Percentiles rank a stretch among this genome's conserved stretches.
Evolutionary conservation across 2,113 vertebrate genomes (phyloP).

Genomic region (Hepsetus odoe): DNA sequence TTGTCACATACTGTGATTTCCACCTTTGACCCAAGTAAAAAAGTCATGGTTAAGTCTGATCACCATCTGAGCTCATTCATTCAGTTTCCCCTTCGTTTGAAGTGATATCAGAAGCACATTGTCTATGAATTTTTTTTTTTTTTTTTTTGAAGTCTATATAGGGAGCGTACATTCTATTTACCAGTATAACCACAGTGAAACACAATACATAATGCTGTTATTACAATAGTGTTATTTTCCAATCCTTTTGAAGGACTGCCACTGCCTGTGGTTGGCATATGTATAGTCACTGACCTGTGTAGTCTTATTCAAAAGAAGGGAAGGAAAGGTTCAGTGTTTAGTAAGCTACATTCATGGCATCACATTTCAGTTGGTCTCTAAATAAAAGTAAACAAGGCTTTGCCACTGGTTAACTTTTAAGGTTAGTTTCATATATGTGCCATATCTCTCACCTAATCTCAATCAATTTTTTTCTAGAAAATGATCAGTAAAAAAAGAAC

Average conservation of each 20-base stretch:
- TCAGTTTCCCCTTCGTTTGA: background rate
- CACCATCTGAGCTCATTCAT: background rate
- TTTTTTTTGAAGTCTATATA: slow-evolving; percentile 19
- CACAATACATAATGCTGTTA: slow-evolving; percentile 24
- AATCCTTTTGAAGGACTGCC: slow-evolving; percentile 12
- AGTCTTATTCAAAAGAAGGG: slow-evolving; percentile 4
- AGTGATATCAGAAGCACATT: background rate
- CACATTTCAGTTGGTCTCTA: background rate
- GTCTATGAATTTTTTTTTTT: slow-evolving; percentile 9
- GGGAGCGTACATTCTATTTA: slow-evolving; percentile 26
- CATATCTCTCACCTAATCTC: slow-evolving; percentile 26
- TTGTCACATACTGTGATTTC: background rate
- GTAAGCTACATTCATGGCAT: background rate
- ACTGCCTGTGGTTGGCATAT: background rate
- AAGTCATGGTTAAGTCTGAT: background rate
- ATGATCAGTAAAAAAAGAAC: slow-evolving; percentile 39
- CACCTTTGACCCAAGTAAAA: background rate
- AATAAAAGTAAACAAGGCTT: background rate
- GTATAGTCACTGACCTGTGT: background rate
- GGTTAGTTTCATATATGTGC: slow-evolving; percentile 12
- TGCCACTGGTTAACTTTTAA: background rate
- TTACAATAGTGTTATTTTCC: slow-evolving; percentile 13
- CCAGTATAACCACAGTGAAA: slow-evolving; percentile 22
- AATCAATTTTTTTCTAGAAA: slow-evolving; percentile 23
- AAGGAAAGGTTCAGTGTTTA: background rate